Conservation (phyloP, 2,888 invertebrate species). For the Frankliniella fusca region DNA sequence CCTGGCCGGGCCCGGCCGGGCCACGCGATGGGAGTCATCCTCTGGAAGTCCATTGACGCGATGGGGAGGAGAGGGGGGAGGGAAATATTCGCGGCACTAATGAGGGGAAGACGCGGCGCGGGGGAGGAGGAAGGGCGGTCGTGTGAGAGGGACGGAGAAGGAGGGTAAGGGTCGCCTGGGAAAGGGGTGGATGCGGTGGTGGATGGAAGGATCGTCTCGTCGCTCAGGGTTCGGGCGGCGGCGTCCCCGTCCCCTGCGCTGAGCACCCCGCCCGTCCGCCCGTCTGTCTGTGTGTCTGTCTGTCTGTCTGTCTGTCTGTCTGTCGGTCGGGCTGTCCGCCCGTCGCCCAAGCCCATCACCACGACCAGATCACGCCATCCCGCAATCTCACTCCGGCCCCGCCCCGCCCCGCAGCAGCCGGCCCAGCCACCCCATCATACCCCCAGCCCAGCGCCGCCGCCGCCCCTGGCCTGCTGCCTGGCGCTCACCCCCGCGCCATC, state of each 20-base stretch:
- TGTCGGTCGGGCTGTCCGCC: too few relatives aligned
- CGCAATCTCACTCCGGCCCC: background rate
- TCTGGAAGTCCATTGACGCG: background rate
- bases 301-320: too few relatives aligned
- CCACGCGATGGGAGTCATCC: background rate
- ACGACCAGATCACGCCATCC: conserved; percentile 4
- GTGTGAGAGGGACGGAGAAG: too few relatives aligned
- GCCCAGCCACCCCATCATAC: background rate
- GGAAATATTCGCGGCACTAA: background rate
- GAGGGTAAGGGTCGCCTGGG: too few relatives aligned
- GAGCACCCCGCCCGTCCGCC: too few relatives aligned
- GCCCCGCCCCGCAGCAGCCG: background rate
- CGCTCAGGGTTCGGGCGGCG: too few relatives aligned
- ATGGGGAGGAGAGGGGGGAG: background rate
- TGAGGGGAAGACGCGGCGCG: background rate
- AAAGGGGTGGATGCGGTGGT: too few relatives aligned
- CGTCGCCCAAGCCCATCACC: background rate
- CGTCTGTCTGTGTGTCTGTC: too few relatives aligned
- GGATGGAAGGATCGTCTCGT: too few relatives aligned
- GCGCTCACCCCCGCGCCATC: background rate
- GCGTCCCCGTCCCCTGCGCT: too few relatives aligned
- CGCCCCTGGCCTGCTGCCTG: background rate
- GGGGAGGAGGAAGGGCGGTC: background rate
- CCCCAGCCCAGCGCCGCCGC: background rate
- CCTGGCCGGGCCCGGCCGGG: background rate